These are phyloP conservation scores for Drosophila phalerata DNA, from an alignment of 2,888 invertebrate genomes.

Conservation along the genomic window DNA sequence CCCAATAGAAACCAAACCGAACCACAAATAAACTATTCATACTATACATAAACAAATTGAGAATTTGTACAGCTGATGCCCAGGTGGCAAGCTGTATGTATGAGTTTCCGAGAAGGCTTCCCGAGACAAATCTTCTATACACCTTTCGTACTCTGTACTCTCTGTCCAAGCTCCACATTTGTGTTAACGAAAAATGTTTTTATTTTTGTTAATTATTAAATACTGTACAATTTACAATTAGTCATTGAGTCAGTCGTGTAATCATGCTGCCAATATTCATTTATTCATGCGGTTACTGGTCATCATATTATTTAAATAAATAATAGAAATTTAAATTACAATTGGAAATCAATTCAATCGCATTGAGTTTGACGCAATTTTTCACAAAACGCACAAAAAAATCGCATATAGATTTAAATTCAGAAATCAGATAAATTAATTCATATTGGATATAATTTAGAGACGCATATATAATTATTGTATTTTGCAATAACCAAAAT, in stretches of 20 bases:
- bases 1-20: slow-evolving; percentile 26
- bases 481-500: slow-evolving; percentile 85
- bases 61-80: slow-evolving; percentile 9
- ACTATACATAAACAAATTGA: slow-evolving; percentile 21
- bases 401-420: slow-evolving; percentile 48
- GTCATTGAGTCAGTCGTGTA: slow-evolving; percentile 37
- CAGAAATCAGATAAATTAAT: slow-evolving; percentile 26
- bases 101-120: slow-evolving; percentile 1
- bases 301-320: slow-evolving; percentile 56
- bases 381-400: slow-evolving; percentile 68
- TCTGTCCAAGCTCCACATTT: slow-evolving; percentile 65
- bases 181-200: slow-evolving; percentile 85
- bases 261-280: slow-evolving; percentile 67
- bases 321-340: slow-evolving; percentile 24
- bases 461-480: slow-evolving; percentile 68
- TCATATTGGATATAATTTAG: slow-evolving; percentile 26
- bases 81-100: slow-evolving; percentile 18
- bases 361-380: slow-evolving; percentile 33
- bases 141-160: slow-evolving; percentile 42
- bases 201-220: slow-evolving; percentile 76
- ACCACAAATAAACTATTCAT: slow-evolving; percentile 9
- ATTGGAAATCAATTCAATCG: slow-evolving; percentile 58
- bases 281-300: slow-evolving; percentile 75
- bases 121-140: slow-evolving; percentile 12
- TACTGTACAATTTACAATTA: slow-evolving; percentile 45